Evolutionary conservation across 1,140 invertebrate species (phyloP), one percentile per base, ranked within the genome.

Genomic region (Drosophila nannoptera): DNA sequence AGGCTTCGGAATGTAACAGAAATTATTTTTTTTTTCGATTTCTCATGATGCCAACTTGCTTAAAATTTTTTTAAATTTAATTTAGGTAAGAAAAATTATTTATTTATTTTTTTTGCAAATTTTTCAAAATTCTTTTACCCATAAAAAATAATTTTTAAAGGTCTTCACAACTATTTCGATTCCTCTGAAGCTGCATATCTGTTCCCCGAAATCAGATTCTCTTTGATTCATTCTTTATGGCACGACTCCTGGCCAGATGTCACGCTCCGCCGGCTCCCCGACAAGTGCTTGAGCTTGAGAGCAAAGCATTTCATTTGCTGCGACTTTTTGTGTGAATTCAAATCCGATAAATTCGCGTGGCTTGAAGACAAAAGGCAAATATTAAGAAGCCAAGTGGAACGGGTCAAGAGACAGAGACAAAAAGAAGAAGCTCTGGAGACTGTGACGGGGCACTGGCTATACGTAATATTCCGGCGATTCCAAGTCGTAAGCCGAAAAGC

Each of bases 341-440:
- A 58, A 56, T 31, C 63, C 52, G 55, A 35, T 63, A 69, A 64
- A 69, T 49, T 65, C 61, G 53, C 43, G 53, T 36, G 61, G 61
- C 61, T 64, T 64, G 52, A 56, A 56, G 32, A 38, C 40, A 55
- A 52, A 49, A 36, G 14, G 7, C 22, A 45, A 36, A 33, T 12
- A 55, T 35, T 48, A 22, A 42, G 8, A 32, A 46, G 12, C 22
- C 22, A 50, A 61, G 35, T 33, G 64, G 64, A 69, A 64, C 67
- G 38, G 61, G 67, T 69, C 67, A 69, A 69, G 67, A 52, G 67
- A 64, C 67, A 69, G 60, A 52, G 67, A 64, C 67, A 69, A 69
- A 69, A 69, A 69, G 46, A 69, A 69, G 64, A 69, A 69, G 46
- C 67, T 63, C 63, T n/a, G 14, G 14, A 7, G 55, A 14, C 43